These are phyloP conservation scores for Parapristionchus giblindavisi DNA, from an alignment of 2,888 invertebrate genomes.

Conservation along the genomic window DNA sequence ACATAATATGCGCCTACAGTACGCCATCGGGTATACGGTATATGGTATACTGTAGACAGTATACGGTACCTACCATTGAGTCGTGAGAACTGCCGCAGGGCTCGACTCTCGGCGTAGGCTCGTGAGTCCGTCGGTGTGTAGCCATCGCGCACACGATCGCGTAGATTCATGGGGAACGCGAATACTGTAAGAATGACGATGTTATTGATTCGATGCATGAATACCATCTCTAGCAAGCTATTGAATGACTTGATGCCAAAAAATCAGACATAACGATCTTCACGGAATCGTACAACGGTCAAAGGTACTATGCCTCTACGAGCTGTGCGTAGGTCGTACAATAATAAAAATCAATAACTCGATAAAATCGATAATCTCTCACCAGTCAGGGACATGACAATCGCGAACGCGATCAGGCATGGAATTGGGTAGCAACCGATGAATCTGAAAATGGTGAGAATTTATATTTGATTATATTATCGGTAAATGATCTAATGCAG, in stretches of 20 bases:
- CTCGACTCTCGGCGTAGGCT: conserved; percentile 57
- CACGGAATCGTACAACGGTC: no score
- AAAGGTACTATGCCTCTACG: no score
- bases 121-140: conserved; percentile 65
- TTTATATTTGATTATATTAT: no score
- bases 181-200: conserved; percentile 38
- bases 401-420: conserved; percentile 50
- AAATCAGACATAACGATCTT: neutral
- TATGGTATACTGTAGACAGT: no score
- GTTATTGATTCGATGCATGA: neutral
- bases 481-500: no score
- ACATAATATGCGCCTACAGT: no score
- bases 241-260: neutral
- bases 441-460: conserved; percentile 21
- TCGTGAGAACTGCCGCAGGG: conserved; percentile 59
- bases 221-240: neutral
- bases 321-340: neutral
- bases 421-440: conserved; percentile 51
- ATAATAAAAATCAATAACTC: neutral
- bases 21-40: no score
- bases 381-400: conserved; percentile 46
- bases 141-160: conserved; percentile 64
- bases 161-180: conserved; percentile 46
- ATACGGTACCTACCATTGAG: conserved; percentile 48
- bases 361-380: conserved; percentile 16